A percentile compares a stretch with the other conserved stretches of the same genome.
Evolutionary conservation across 23 tunicate genomes (phyloP).

Genomic region (Halocynthia aurantium): DNA sequence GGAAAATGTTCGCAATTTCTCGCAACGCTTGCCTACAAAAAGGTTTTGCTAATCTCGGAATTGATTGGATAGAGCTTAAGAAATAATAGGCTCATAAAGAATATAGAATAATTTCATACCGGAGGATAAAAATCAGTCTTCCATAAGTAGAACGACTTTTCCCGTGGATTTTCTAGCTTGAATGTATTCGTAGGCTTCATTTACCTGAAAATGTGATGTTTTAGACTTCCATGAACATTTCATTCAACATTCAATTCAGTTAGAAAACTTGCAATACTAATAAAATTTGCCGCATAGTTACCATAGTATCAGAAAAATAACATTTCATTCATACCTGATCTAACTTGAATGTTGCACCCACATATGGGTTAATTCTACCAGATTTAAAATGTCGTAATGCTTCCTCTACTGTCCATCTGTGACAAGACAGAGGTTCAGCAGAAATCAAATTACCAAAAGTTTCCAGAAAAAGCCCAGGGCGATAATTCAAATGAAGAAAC

Average conservation of each 20-base stretch:
- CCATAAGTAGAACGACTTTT: constrained; percentile 42
- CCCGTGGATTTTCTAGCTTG: constrained; percentile 71
- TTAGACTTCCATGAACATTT: background rate
- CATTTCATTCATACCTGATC: constrained; percentile 17
- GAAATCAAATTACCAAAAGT: background rate
- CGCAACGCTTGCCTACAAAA: too few species aligned
- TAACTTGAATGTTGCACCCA: constrained; percentile 46
- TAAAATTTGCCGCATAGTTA: background rate
- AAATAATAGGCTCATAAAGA: too few species aligned
- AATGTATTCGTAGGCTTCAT: constrained; percentile 64
- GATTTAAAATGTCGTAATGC: constrained; percentile 17
- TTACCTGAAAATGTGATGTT: constrained; percentile 36
- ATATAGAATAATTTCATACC: too few species aligned
- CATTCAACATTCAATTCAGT: background rate
- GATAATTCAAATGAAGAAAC: background rate
- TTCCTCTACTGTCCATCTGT: constrained; percentile 53
- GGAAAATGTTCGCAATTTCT: too few species aligned
- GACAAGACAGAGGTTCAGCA: constrained; percentile 13
- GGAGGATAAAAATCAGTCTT: too few species aligned
- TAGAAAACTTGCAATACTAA: background rate
- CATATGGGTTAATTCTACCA: constrained; percentile 63
- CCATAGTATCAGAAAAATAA: background rate
- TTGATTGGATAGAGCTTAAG: too few species aligned
- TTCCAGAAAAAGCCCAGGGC: background rate
- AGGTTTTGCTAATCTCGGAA: too few species aligned